Conservation (phyloP, 1,140 invertebrate genomes). For the Cotesia glomerata region DNA sequence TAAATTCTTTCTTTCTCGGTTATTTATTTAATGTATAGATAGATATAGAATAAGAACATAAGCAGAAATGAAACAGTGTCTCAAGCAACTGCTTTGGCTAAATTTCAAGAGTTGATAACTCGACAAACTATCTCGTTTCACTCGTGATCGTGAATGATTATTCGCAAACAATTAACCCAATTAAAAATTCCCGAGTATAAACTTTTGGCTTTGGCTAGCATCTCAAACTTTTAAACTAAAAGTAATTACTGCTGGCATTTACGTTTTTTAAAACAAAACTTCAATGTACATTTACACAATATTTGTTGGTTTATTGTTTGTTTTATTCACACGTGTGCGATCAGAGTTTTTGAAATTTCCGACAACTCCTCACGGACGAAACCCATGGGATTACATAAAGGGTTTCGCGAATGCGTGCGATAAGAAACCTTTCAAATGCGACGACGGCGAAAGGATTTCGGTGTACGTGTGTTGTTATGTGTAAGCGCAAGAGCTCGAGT, state of each 20-base stretch:
- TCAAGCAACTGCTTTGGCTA: constrained; percentile 1
- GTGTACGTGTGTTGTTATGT: neutral
- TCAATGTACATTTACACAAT: neutral
- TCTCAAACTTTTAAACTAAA: neutral
- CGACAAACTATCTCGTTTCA: neutral
- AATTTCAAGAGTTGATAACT: constrained; percentile 4
- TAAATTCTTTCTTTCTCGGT: neutral
- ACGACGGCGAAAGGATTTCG: neutral
- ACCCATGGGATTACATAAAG: neutral
- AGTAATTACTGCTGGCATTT: neutral
- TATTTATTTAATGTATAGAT: neutral
- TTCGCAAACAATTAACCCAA: constrained; percentile 26
- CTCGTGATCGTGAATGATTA: neutral
- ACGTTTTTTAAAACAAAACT: neutral
- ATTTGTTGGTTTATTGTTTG: neutral
- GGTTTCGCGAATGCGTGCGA: constrained; percentile 6
- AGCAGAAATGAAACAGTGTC: neutral
- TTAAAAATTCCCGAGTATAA: constrained; percentile 19
- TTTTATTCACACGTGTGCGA: neutral
- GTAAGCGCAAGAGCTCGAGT: neutral
- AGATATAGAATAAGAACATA: no score
- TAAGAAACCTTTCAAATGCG: constrained; percentile 20
- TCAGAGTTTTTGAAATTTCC: neutral
- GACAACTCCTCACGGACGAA: no score
- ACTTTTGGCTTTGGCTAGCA: neutral